Evolutionary conservation across 2,797 vertebrate species (phyloP), one percentile per base, ranked within the genome.

Genomic region (Sandelia bainsii): DNA sequence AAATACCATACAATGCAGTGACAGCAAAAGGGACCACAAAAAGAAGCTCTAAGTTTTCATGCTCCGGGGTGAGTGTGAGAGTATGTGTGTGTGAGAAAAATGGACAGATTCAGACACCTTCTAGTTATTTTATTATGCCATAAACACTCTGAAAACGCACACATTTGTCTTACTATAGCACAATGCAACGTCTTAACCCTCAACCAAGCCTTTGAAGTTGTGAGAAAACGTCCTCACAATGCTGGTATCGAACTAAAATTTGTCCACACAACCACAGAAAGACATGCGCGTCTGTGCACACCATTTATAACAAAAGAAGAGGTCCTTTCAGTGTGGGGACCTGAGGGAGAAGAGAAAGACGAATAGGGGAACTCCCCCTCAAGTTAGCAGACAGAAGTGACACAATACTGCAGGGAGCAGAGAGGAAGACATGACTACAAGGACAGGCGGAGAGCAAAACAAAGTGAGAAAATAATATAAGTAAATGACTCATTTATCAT

Each of bases 11-110:
- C 69, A 88, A 62, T 14, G 72, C 20, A 72, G 79, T 57, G 63
- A 72, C 82, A 61, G 61, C 51, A 34, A 46, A 10, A 76, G 6
- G 32, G 19, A 48, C 37, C 46, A 85, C 85, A 90, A 90, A 91
- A 82, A 87, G 62, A 64, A 60, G 82, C 76, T 92, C 89, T 89
- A 90, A 58, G 77, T 90, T 93, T 93, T 90, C 91, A 87, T 68
- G 79, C 84, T 82, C 12, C 34, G n/a, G 84, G 80, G 78, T 12
- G 48, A 8, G 49, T 20, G 4, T 53, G 27, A 42, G 10, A 37
- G 34, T 37, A 37, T 53, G 37, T 51, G 69, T 54, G 78, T 51
- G 68, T 62, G 62, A 27, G 19, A 57, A 22, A 51, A 57, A 40
- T 48, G 44, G 71, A 82, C 62, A 62, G 57, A 80, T 50, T 69